These are phyloP conservation scores for Drosophila mimica DNA, from an alignment of 2,888 invertebrate genomes.

Conservation along the genomic window DNA sequence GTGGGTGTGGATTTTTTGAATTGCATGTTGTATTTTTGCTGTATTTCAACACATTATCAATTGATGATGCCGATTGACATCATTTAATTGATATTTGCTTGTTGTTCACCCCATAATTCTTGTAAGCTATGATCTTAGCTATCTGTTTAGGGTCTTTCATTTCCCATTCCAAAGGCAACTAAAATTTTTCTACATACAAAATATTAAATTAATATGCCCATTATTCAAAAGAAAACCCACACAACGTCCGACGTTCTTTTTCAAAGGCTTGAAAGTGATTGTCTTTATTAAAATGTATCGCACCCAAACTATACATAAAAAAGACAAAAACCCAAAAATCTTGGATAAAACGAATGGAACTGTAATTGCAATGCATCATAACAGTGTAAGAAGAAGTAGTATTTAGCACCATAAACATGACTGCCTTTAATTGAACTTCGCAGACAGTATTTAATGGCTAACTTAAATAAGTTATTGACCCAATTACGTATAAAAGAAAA, in stretches of 20 bases:
- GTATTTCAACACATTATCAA: no score
- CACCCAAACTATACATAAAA: background rate
- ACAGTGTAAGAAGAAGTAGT: no score
- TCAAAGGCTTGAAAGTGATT: no score
- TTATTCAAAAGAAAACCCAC: no score
- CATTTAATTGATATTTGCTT: background rate
- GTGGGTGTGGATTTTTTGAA: no score
- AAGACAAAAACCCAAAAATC: no score
- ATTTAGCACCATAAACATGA: background rate
- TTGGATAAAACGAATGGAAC: no score
- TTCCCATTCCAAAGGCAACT: background rate
- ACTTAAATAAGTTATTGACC: background rate
- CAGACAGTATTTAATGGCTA: no score
- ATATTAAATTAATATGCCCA: background rate
- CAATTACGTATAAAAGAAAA: background rate
- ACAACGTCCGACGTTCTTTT: no score
- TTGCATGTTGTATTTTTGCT: no score
- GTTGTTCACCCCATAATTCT: background rate
- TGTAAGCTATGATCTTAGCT: background rate
- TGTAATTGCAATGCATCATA: no score
- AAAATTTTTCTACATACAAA: background rate
- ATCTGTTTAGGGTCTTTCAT: background rate
- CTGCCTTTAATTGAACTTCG: background rate
- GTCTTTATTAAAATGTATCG: no score
- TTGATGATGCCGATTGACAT: background rate